Evolutionary conservation across 2,113 vertebrate species (phyloP).

Genomic region (Odocoileus hemionus): DNA sequence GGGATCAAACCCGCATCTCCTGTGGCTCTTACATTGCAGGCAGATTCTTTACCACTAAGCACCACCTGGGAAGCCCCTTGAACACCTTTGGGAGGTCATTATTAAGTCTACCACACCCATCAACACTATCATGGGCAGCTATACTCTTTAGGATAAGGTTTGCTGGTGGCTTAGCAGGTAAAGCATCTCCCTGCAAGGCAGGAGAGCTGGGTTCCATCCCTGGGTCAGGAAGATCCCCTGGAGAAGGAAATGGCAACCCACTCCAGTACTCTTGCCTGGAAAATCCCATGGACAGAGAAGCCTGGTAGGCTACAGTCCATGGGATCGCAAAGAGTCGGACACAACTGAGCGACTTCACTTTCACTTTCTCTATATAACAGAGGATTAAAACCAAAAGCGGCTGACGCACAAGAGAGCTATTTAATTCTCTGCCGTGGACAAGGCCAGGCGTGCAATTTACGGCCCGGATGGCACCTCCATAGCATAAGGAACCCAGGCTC

Average conservation of each 20-base stretch:
- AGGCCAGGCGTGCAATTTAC: background rate
- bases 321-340: too few relatives aligned
- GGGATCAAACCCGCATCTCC: background rate
- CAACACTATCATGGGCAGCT: background rate
- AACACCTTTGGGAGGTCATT: background rate
- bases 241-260: too few relatives aligned
- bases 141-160: background rate
- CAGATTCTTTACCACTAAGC: background rate
- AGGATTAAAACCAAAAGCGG: background rate
- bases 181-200: too few relatives aligned
- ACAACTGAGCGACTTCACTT: too few relatives aligned
- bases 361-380: background rate
- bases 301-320: too few relatives aligned
- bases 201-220: too few relatives aligned
- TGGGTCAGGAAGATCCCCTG: too few relatives aligned
- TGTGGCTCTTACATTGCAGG: background rate
- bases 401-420: background rate
- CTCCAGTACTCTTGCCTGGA: too few relatives aligned
- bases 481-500: too few relatives aligned
- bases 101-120: background rate
- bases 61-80: background rate
- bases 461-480: fast-evolving
- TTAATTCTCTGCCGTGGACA: background rate
- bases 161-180: background rate
- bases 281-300: too few relatives aligned